Conservation (phyloP, 2,113 vertebrate genomes). For the Sinocyclocheilus anshuiensis region DNA sequence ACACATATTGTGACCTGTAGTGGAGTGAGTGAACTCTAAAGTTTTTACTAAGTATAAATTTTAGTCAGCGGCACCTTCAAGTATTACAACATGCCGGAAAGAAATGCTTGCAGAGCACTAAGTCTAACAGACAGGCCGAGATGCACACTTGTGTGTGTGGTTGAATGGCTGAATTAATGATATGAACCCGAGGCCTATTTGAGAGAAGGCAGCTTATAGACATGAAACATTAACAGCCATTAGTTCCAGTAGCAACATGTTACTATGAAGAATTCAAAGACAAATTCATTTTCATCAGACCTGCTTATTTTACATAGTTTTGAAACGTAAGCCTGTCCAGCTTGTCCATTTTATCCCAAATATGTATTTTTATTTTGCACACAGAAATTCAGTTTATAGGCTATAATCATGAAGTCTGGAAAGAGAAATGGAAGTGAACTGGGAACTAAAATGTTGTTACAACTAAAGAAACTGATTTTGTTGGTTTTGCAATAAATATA, state of each 20-base stretch:
- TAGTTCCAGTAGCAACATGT: not conserved
- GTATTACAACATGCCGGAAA: slow-evolving; percentile 20
- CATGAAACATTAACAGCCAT: not conserved
- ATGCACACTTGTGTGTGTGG: not conserved
- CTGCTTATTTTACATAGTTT: slow-evolving; percentile 1
- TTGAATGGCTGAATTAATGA: not conserved
- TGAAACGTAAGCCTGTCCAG: not conserved
- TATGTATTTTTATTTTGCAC: not conserved
- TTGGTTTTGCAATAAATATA: slow-evolving; percentile 1
- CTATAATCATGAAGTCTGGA: not conserved
- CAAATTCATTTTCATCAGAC: not conserved
- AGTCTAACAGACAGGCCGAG: not conserved
- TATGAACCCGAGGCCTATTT: not conserved
- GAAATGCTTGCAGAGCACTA: not conserved
- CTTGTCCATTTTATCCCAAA: not conserved
- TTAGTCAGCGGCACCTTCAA: not conserved
- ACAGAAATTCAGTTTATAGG: not conserved
- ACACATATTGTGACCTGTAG: not conserved
- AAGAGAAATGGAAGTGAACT: not conserved
- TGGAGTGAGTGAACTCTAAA: not conserved
- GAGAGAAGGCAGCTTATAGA: not conserved
- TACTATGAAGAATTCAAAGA: not conserved
- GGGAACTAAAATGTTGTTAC: not conserved
- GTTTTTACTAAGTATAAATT: not conserved
- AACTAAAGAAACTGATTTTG: not conserved